phyloP scores from a whole-genome alignment of 2,113 vertebrate genomes.

The Leptobrachium leishanense region DNA sequence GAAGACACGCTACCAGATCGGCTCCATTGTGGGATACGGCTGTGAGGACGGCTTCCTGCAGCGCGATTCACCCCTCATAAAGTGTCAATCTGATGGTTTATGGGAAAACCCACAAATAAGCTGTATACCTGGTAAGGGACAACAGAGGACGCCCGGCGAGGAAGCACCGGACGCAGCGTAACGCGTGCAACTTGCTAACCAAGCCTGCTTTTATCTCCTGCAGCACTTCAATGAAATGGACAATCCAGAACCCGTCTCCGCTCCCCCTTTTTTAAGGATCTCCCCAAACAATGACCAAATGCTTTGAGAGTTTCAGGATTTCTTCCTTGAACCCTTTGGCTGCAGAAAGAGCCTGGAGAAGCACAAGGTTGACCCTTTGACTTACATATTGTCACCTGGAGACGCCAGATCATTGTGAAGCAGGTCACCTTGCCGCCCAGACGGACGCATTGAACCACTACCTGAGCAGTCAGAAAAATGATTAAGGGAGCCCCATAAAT shows the following conservation, averaged over 20 bases:
- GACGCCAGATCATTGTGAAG: neutral
- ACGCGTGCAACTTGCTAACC: too few species aligned
- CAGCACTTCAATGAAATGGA: constrained; percentile 20
- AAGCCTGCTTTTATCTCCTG: neutral
- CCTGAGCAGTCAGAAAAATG: too few species aligned
- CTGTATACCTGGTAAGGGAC: constrained; percentile 74
- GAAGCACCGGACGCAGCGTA: too few species aligned
- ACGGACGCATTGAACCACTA: too few species aligned
- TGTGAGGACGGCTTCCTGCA: constrained; percentile 77
- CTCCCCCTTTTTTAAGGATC: neutral
- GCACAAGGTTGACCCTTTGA: neutral
- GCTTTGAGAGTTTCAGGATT: neutral
- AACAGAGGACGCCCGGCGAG: neutral
- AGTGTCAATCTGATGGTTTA: constrained; percentile 74
- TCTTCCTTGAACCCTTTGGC: neutral
- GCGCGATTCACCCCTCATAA: constrained; percentile 77
- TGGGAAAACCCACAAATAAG: constrained; percentile 82
- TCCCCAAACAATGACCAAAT: neutral
- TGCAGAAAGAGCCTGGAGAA: neutral
- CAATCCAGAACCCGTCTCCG: neutral
- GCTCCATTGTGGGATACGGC: constrained; percentile 75
- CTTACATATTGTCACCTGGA: neutral
- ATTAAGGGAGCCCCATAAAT: too few species aligned
- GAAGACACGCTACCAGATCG: constrained; percentile 73
- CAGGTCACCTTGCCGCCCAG: too few species aligned